Base-by-base conservation (phyloP, 1,140 invertebrate species). In the Drosophila sp. region DNA sequence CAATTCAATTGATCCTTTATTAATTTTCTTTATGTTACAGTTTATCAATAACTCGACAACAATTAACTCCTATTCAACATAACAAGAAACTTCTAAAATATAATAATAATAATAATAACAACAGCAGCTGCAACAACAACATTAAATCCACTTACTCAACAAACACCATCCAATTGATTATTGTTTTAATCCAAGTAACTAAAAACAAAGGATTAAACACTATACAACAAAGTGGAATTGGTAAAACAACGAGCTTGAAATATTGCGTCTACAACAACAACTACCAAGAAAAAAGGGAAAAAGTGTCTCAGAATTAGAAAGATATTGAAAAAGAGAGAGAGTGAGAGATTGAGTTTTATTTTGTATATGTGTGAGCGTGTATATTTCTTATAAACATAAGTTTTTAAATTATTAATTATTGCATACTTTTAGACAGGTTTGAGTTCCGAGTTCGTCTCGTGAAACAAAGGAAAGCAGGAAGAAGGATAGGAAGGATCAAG, bases 41-140 rank as follows among this genome's bases (percentile, higher is more conserved):
- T 89, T 89, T 68, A 50, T 7, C 44, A 80, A 67, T 63, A 90
- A 89, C 66, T 84, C 84, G 58, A 90, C 85, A 63, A 80, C 47
- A 67, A 72, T 80, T 71, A 70, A 56, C 77, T 75, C 77, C 80
- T 80, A 72, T 41, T 90, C 84, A 84, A 91, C 90, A 85, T 91
- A 91, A 91, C 89, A 91, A 91, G 89, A 91, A 91, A 89, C 84
- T 79, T 64, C 64, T 79, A 57, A 67, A 57, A 60, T 57, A 56
- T 64, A 80, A 76, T 47, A 76, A 62, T 54, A 63, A 55, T 33
- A 69, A 61, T 66, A 86, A 84, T 60, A 72, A 67, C 60, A 74
- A 80, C 17, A 17, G 17, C 17, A 17, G 17, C 17, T 17, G 17
- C 60, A 62, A 66, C 64, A 76, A 80, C 72, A 79, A 72, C 68